Evolutionary conservation across 2,888 invertebrate species (phyloP), one percentile per base, ranked within the genome.

Genomic region (Clanis bilineata): DNA sequence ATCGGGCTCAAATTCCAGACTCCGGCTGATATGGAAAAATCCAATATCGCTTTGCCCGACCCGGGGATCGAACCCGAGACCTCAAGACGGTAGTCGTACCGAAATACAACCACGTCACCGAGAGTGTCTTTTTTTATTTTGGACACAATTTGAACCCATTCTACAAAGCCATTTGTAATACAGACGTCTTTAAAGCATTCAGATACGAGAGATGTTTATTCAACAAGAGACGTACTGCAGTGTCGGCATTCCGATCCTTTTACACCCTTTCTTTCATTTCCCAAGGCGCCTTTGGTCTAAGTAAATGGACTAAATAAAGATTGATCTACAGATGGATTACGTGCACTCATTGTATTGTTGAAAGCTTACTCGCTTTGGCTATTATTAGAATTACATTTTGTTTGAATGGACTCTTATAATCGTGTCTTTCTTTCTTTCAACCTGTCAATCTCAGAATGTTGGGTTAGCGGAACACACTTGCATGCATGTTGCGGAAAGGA

Each of bases 281-380:
- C 67, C 68, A 58, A 68, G 70, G 51, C 57, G 58, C 44, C 25
- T 21, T 28, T 51, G 15, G 54, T 47, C 41, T 62, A 62, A 66
- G 63, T 66, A 71, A 68, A 69, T 65, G 62, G 59, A 60, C 56
- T 25, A 43, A 65, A n/a, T 38, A 18, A 39, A 58, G 39, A 51
- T 18, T 39, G 47, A 51, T 23, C 21, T 51, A 3, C 22, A 9
- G 3, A n/a, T 3, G 3, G 21, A 4, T 10, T 15, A 39, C 22
- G 22, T 22, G 39, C 39, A 12, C 25, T 47, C n/a, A 23, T 4
- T 5, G 45, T 47, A 22, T 47, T 47, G 25, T 23, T 23, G 45
- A 25, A 47, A 9, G 36, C 12, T 10, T 36, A 9, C 36, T 36
- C 36, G 12, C 36, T 36, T 32, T 36, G 1, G 3, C 36, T 3